Percentiles rank a stretch among this genome's conserved stretches.
Evolutionary conservation across 2,888 invertebrate genomes (phyloP).

Genomic region (Eupithecia vulgata): DNA sequence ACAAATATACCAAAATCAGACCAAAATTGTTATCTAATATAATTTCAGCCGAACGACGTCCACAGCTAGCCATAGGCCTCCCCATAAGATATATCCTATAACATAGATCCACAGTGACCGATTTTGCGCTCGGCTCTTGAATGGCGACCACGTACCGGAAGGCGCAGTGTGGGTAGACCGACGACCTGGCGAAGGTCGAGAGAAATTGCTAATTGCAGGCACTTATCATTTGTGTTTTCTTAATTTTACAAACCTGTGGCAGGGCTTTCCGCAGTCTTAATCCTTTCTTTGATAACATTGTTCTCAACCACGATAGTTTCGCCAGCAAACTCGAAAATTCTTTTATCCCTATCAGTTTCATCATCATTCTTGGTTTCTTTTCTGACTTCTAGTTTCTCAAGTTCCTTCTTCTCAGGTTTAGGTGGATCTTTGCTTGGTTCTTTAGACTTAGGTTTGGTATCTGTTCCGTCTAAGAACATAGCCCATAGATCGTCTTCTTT

Average conservation of each 20-base stretch:
- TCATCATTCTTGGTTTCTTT: slow-evolving; percentile 62
- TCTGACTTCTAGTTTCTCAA: slow-evolving; percentile 22
- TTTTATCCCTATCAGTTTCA: slow-evolving; percentile 82
- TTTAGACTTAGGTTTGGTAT: slow-evolving; percentile 68
- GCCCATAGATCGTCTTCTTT: slow-evolving; percentile 91
- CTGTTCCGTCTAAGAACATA: slow-evolving; percentile 89
- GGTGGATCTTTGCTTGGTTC: slow-evolving; percentile 44
- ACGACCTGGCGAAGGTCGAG: too few relatives aligned
- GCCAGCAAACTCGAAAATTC: slow-evolving; percentile 94
- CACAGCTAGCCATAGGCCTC: too few relatives aligned
- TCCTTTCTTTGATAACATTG: slow-evolving; percentile 71
- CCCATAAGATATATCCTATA: too few relatives aligned
- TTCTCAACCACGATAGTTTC: slow-evolving; percentile 87
- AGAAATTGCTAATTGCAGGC: too few relatives aligned
- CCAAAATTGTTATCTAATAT: too few relatives aligned
- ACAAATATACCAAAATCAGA: too few relatives aligned
- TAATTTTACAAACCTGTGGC: slow-evolving; percentile 55
- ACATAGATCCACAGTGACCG: too few relatives aligned
- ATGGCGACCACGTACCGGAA: too few relatives aligned
- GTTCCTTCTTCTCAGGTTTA: slow-evolving; percentile 34
- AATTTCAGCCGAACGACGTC: too few relatives aligned
- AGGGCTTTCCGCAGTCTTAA: slow-evolving; percentile 63
- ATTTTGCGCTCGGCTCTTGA: too few relatives aligned
- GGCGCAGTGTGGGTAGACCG: too few relatives aligned
- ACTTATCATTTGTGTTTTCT: too few relatives aligned